Base-by-base conservation (phyloP, 2,888 invertebrate species). In the Biston stratarius region DNA sequence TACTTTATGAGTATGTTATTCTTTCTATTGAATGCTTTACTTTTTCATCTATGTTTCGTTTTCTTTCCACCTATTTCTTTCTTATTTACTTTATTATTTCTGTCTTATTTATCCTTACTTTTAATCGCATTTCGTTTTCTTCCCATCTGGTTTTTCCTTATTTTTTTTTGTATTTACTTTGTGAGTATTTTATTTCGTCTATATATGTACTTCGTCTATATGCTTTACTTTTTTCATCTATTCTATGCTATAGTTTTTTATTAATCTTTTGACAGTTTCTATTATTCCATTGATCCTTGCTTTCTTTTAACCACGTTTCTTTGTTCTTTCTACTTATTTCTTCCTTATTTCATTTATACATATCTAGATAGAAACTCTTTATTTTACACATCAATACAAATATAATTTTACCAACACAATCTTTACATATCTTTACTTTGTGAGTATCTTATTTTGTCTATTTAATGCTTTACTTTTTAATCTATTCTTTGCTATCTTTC, bases 321-420 rank as follows among this genome's bases (percentile, higher is more conserved):
- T 14, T 68, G 51, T 14, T 44, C 60, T 44, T 53, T 40, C 64
- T 12, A 45, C 47, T 47, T 57, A 66, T 67, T 68, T 65, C 45
- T 40, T 51, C 3, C 1, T 57, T 58, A 47, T 44, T 15, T 36
- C 24, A 14, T n/a, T 24, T 24, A 1, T 24, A 24, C 24, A 24
- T n/a, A n/a, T n/a, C n/a, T n/a, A n/a, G n/a, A n/a, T n/a, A n/a
- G n/a, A n/a, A n/a, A n/a, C n/a, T n/a, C n/a, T n/a, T n/a, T n/a
- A n/a, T n/a, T n/a, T n/a, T n/a, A n/a, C n/a, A n/a, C n/a, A n/a
- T n/a, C n/a, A n/a, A n/a, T n/a, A n/a, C n/a, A n/a, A n/a, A n/a
- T n/a, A n/a, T n/a, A n/a, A n/a, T n/a, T n/a, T n/a, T n/a, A n/a
- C n/a, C n/a, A n/a, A n/a, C n/a, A n/a, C n/a, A n/a, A n/a, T n/a